These are phyloP conservation scores for Oophaga sylvatica DNA, from an alignment of 2,797 vertebrate genomes.

Conservation along the genomic window DNA sequence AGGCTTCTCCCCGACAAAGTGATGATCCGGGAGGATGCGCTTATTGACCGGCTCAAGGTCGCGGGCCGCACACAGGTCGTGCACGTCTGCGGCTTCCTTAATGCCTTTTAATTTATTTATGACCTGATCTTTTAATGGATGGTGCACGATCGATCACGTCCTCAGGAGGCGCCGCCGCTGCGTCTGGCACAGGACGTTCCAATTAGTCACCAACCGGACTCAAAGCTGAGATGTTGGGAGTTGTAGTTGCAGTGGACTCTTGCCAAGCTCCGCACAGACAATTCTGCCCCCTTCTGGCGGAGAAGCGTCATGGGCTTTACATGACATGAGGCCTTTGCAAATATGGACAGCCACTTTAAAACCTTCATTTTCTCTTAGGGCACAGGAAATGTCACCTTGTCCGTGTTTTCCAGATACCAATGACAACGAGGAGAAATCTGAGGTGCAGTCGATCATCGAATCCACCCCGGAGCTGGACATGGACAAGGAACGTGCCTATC, in stretches of 20 bases:
- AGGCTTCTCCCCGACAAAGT: too few relatives aligned
- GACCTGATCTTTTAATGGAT: not conserved
- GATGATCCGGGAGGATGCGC: too few relatives aligned
- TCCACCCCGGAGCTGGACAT: slow-evolving; percentile 97
- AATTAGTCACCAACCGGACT: too few relatives aligned
- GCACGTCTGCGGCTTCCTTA: not conserved
- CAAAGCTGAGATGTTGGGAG: not conserved
- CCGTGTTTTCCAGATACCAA: slow-evolving; percentile 71
- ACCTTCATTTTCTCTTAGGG: too few relatives aligned
- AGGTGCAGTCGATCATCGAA: slow-evolving; percentile 95
- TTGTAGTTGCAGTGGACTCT: too few relatives aligned
- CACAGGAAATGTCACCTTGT: too few relatives aligned
- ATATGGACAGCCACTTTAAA: too few relatives aligned
- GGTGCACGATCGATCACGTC: slow-evolving; percentile 38
- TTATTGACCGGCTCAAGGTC: not conserved
- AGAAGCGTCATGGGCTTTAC: not conserved
- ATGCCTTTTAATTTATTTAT: slow-evolving; percentile 22
- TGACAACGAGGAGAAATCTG: slow-evolving; percentile 87
- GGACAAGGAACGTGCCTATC: slow-evolving; percentile 86
- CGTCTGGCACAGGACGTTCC: not conserved
- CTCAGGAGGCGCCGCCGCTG: not conserved
- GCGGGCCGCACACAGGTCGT: not conserved
- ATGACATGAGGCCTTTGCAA: not conserved
- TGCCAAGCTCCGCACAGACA: too few relatives aligned
- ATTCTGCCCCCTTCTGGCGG: not conserved